phyloP scores from a whole-genome alignment of 1,140 invertebrate genomes.

The Epicauta chinensis region DNA sequence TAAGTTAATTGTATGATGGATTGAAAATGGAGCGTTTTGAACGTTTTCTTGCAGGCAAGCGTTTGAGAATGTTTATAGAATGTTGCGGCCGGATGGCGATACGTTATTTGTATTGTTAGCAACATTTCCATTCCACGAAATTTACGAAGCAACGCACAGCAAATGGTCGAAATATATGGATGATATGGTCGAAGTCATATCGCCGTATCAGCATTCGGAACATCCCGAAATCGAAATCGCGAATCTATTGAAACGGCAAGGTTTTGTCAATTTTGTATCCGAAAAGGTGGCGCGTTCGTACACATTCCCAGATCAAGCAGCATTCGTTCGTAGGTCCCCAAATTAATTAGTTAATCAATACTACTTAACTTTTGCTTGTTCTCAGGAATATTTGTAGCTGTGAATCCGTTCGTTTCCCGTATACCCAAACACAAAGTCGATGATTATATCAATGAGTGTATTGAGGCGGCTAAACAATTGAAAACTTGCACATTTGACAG shows the following conservation, averaged over 20 bases:
- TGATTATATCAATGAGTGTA: constrained; percentile 57
- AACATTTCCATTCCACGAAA: constrained; percentile 60
- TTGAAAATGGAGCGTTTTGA: not conserved
- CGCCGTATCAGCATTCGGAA: constrained; percentile 55
- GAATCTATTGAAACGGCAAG: constrained; percentile 54
- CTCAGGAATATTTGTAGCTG: constrained; percentile 61
- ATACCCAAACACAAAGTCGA: constrained; percentile 57
- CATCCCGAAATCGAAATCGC: constrained; percentile 58
- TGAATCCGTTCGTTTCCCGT: constrained; percentile 66
- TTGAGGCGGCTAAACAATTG: constrained; percentile 46
- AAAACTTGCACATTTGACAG: constrained; percentile 41
- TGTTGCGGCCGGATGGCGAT: constrained; percentile 61
- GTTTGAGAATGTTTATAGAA: constrained; percentile 57
- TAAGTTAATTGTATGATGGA: constrained; percentile 42
- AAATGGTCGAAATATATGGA: constrained; percentile 62
- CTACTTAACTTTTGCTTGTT: constrained; percentile 29
- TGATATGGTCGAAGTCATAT: constrained; percentile 57
- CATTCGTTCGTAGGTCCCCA: constrained; percentile 50
- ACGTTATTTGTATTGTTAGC: constrained; percentile 63
- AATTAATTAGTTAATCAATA: not conserved
- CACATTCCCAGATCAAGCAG: constrained; percentile 54
- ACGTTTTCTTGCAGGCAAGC: constrained; percentile 47
- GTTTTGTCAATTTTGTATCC: constrained; percentile 61
- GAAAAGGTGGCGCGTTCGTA: constrained; percentile 56
- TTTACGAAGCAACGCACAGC: constrained; percentile 54